Base-by-base conservation (phyloP, 2,113 vertebrate species). In the Xiphias gladius region DNA sequence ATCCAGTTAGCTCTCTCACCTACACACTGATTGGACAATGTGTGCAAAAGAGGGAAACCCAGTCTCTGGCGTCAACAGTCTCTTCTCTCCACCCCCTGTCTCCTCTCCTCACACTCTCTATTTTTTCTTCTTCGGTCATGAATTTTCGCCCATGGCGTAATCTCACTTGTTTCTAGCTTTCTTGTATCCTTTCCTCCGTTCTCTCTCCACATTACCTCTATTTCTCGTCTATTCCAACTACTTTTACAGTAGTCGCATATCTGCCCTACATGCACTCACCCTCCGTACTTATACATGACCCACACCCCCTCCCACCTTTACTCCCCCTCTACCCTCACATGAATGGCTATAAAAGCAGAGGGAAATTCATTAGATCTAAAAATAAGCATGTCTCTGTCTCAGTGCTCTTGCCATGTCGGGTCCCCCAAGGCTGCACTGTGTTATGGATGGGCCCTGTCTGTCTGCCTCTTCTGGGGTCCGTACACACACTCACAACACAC, bases 281-380 rank as follows among this genome's bases (percentile, higher is more conserved):
- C 20, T 7, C n/a, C 58, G 16, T 61, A 41, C 6, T 41, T 41
- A 32, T 20, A 73, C 63, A 75, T 52, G 63, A 70, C 32, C 55
- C 55, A 55, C 84, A 71, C 66, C 62, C 68, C 28, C 67, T 72
- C 43, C 28, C 32, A 39, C 35, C 52, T 35, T 26, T 48, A 16
- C 65, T 13, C 43, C 48, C 39, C 59, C 30, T 12, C 50, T 50
- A 24, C 48, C 79, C 54, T 17, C 37, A 62, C 28, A 82, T 70
- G 84, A 82, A 58, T 48, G 68, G 74, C 80, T 87, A 79, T 86
- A 86, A 86, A 82, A 87, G 78, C 30, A 19, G 67, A 63, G 86
- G 78, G 88, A 94, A 92, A 94, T 95, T 94, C 90, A 95, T 94
- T 91, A 92, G 81, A 76, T 91, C 92, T 94, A 94, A 94, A 95